A percentile compares a stretch with the other conserved stretches of the same genome.
Evolutionary conservation across 2,888 invertebrate genomes (phyloP).

Genomic region (Himalopsyche japonica): DNA sequence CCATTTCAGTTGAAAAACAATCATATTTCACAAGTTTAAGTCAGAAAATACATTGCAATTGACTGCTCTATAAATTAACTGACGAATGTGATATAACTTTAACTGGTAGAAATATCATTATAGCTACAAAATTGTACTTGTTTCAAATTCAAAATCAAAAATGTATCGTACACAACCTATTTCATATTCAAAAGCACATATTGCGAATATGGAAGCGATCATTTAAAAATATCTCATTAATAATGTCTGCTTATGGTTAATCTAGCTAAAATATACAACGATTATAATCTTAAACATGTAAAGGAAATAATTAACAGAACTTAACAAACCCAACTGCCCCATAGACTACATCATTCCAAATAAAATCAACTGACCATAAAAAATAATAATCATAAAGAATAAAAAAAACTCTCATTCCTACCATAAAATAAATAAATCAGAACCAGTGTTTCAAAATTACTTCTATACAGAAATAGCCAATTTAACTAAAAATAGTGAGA

Average conservation of each 20-base stretch:
- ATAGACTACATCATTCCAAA: neutral
- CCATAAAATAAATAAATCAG: neutral
- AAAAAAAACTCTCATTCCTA: neutral
- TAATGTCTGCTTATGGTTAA: neutral
- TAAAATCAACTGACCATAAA: conserved; percentile 1
- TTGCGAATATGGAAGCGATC: neutral
- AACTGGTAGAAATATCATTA: too few species aligned
- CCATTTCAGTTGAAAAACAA: too few species aligned
- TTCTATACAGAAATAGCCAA: neutral
- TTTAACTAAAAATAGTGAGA: neutral
- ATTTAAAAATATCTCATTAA: neutral
- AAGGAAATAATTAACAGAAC: neutral
- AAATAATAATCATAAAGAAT: neutral
- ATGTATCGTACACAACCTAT: neutral
- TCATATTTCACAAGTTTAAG: too few species aligned
- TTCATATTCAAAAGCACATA: neutral
- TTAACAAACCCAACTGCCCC: neutral
- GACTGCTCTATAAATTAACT: too few species aligned
- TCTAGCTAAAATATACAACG: neutral
- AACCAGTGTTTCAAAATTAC: neutral
- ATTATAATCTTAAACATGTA: neutral
- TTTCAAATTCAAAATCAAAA: neutral
- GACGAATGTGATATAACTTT: too few species aligned
- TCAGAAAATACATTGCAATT: too few species aligned
- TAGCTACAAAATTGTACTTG: too few species aligned